A percentile compares a stretch with the other conserved stretches of the same genome.
Conservation (phyloP, 2,113 vertebrate species). For the Calcarius ornatus region DNA sequence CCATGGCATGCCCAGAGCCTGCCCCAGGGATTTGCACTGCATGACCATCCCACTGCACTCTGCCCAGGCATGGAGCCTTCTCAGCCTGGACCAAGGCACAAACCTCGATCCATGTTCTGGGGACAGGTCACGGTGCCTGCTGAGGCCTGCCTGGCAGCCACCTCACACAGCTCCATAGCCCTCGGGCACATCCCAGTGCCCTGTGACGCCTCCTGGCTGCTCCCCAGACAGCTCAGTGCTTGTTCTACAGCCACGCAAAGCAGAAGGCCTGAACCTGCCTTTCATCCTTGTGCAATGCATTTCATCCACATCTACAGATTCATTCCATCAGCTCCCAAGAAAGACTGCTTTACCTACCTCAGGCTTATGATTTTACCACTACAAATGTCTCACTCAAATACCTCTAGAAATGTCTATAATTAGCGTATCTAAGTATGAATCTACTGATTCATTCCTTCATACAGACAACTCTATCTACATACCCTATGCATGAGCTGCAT, state of each 20-base stretch:
- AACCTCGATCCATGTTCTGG: not conserved
- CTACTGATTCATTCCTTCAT: not conserved
- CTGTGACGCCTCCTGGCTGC: not conserved
- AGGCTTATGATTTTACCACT: not conserved
- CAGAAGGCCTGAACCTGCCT: not conserved
- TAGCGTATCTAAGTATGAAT: not conserved
- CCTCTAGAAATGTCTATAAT: not conserved
- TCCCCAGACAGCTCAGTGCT: not conserved
- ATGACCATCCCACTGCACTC: not conserved
- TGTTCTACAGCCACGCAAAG: not conserved
- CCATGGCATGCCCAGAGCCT: not conserved
- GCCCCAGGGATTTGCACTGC: not conserved
- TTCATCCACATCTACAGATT: not conserved
- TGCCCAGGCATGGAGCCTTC: fast-evolving
- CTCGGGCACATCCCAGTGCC: not conserved
- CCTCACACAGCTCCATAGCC: not conserved
- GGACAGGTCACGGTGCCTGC: not conserved
- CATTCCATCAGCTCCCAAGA: not conserved
- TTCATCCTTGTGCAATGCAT: not conserved
- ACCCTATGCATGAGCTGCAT: not conserved
- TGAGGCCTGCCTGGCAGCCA: not conserved
- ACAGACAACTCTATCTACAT: not conserved
- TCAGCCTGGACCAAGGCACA: not conserved
- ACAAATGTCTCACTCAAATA: not conserved
- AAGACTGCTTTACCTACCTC: not conserved